Conservation (phyloP, 2,797 vertebrate species). For the Vipera latastei region DNA sequence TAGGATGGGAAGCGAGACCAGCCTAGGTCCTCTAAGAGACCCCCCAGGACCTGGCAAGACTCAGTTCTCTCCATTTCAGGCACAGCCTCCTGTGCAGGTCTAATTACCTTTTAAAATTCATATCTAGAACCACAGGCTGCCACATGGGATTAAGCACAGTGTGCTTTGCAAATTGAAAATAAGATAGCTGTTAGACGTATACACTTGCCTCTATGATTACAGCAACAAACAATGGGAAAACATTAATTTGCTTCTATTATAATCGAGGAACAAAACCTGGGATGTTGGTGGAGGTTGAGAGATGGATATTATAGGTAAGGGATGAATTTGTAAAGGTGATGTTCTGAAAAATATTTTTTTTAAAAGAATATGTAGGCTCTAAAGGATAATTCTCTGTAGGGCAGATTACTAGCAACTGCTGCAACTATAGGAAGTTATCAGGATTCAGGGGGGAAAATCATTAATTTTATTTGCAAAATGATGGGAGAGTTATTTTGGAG, state of each 20-base stretch:
- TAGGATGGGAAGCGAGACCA: slow-evolving; percentile 60
- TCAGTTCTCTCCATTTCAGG: slow-evolving; percentile 65
- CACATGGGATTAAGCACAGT: slow-evolving; percentile 81
- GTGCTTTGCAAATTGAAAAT: slow-evolving; percentile 85
- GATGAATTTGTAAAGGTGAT: slow-evolving; percentile 61
- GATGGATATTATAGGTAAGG: slow-evolving; percentile 41
- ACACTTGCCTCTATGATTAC: slow-evolving; percentile 76
- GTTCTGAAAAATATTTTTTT: slow-evolving; percentile 12
- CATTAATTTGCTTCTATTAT: slow-evolving; percentile 80
- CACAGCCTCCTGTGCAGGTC: slow-evolving; percentile 65
- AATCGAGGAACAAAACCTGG: slow-evolving; percentile 61
- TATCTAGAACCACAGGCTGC: slow-evolving; percentile 76
- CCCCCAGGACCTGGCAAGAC: slow-evolving; percentile 72
- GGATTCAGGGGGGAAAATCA: slow-evolving; percentile 22
- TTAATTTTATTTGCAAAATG: slow-evolving; percentile 18
- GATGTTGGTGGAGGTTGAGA: slow-evolving; percentile 32
- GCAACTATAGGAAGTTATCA: slow-evolving; percentile 49
- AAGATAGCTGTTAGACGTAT: slow-evolving; percentile 82
- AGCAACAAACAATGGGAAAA: slow-evolving; percentile 75
- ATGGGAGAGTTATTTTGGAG: neutral
- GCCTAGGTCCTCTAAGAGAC: slow-evolving; percentile 66
- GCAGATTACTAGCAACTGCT: slow-evolving; percentile 16
- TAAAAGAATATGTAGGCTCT: slow-evolving; percentile 12
- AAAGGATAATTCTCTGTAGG: slow-evolving; percentile 43
- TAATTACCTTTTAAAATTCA: slow-evolving; percentile 90